These are phyloP conservation scores for Phalacrocorax brasilianus DNA, from an alignment of 2,113 vertebrate genomes.

Conservation along the genomic window DNA sequence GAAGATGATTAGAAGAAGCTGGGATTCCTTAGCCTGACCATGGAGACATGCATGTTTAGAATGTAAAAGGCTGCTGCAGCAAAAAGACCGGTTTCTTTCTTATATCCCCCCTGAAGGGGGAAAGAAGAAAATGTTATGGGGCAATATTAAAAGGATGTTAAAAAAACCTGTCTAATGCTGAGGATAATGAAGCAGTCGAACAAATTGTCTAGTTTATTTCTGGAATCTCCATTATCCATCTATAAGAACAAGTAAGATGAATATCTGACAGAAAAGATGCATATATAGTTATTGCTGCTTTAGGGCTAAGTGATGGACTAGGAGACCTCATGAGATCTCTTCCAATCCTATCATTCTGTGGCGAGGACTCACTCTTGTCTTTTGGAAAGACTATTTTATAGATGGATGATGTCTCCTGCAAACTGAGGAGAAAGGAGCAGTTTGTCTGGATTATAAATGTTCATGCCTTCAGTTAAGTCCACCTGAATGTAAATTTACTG, in stretches of 20 bases:
- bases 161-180: not conserved
- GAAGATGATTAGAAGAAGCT: not conserved
- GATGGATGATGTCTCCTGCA: not conserved
- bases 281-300: not conserved
- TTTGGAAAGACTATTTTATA: not conserved
- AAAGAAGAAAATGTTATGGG: not conserved
- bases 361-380: not conserved
- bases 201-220: not conserved
- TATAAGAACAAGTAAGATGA: not conserved
- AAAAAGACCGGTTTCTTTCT: not conserved
- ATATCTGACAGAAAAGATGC: not conserved
- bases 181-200: not conserved
- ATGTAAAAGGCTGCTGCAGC: not conserved
- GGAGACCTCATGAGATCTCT: not conserved
- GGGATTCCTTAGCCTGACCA: not conserved
- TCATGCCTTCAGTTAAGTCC: not conserved
- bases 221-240: not conserved
- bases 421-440: not conserved
- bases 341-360: not conserved
- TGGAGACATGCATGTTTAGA: rapidly evolving
- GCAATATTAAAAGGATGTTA: not conserved
- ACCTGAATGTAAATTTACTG: not conserved
- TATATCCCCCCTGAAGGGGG: not conserved
- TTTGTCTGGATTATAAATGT: not conserved
- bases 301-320: not conserved